phyloP scores from a whole-genome alignment of 2,113 vertebrate genomes.

The human (Homo sapiens) region GRCh38 chr12:93736501-93737000 shows the following conservation, averaged over 20 bases:
- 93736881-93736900: background rate
- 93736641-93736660: background rate
- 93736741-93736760: background rate
- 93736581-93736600: background rate
- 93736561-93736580: background rate
- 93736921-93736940: background rate
- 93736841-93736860: background rate
- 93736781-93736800: background rate
- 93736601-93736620: background rate
- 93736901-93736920: background rate
- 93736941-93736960: background rate
- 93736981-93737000: background rate
- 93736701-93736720: background rate
- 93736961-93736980: background rate
- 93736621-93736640: background rate
- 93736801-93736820: background rate
- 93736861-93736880: background rate
- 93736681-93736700: background rate
- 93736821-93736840: background rate
- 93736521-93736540: background rate
- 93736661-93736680: background rate
- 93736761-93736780: background rate
- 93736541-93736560: background rate
- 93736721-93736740: conserved; percentile 17
- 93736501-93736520: background rate